Base-by-base conservation (phyloP, 2,888 invertebrate genomes). In the Amblyjoppa proteus region DNA sequence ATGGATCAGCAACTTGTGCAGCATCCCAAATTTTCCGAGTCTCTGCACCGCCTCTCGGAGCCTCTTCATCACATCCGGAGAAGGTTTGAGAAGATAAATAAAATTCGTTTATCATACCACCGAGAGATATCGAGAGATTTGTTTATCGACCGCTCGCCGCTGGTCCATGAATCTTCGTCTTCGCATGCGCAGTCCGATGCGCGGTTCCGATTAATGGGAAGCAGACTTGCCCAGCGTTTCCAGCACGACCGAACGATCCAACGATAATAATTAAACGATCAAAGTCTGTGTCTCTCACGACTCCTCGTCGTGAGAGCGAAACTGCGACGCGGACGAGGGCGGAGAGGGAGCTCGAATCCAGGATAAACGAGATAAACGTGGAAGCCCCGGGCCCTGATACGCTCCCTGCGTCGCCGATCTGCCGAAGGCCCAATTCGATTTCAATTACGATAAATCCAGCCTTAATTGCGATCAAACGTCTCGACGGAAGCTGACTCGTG, bases 391-490 rank as follows among this genome's bases (percentile, higher is more conserved):
- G 16, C 31, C 11, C 64, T 28, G 25, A n/a, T n/a, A 34, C 13
- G 31, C 61, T 64, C 64, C 5, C 64, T 34, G 28, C 3, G 38
- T 56, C 49, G 66, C 25, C 25, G 25, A 58, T 75, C 11, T 38
- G 56, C 71, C 45, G 64, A 68, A 76, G 76, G 83, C 80, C 80
- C 83, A 83, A 71, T 71, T 68, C 84, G 87, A 89, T 91, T 89
- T 89, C 89, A 89, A 91, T 91, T 90, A 89, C 87, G 88, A 91
- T 90, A 90, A 91, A 91, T 90, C 87, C 83, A 87, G 88, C 88
- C 89, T 89, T 89, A 91, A 91, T 91, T 91, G 88, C 88, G 86
- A 84, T 86, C 78, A 74, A 64, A 75, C 70, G 80, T 80, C 56
- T 85, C 53, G 80, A 73, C 71, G 71, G 71, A 79, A 76, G 75